A percentile compares a stretch with the other conserved stretches of the same genome.
Evolutionary conservation across 1,140 invertebrate species (phyloP).

Genomic region (Ptiloglossa arizonensis): DNA sequence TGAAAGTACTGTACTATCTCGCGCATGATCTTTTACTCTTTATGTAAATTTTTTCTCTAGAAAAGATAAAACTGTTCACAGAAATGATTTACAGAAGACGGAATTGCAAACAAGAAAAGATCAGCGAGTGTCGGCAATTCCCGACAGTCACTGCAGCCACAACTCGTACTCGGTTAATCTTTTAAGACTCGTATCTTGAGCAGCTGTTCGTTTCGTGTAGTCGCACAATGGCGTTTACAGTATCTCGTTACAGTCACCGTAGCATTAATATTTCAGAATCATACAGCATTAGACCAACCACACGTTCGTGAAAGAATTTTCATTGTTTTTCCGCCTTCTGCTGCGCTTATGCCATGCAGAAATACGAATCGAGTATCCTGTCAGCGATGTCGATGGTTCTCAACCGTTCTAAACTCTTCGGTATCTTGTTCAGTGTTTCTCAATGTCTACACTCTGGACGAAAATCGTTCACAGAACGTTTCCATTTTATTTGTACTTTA

Average conservation of each 20-base stretch:
- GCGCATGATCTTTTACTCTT: background rate
- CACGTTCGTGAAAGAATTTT: background rate
- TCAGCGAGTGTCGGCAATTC: background rate
- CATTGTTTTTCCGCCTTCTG: background rate
- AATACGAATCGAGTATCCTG: background rate
- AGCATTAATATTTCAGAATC: conserved; percentile 5
- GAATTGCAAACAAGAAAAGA: conserved; percentile 17
- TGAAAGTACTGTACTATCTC: background rate
- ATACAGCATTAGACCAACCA: background rate
- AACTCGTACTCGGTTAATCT: background rate
- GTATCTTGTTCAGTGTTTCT: too few relatives aligned
- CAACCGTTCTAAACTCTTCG: background rate
- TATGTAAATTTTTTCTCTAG: background rate
- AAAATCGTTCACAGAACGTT: too few relatives aligned
- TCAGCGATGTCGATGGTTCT: too few relatives aligned
- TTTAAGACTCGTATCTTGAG: background rate
- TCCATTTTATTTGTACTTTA: too few relatives aligned
- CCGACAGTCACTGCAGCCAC: background rate
- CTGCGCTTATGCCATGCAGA: background rate
- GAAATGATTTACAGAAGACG: background rate
- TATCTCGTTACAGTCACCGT: background rate
- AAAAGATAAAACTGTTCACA: background rate
- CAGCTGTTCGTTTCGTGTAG: background rate
- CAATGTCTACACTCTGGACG: too few relatives aligned
- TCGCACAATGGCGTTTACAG: background rate